Conservation (phyloP, 1,140 invertebrate species). For the Polypedilum pembai region DNA sequence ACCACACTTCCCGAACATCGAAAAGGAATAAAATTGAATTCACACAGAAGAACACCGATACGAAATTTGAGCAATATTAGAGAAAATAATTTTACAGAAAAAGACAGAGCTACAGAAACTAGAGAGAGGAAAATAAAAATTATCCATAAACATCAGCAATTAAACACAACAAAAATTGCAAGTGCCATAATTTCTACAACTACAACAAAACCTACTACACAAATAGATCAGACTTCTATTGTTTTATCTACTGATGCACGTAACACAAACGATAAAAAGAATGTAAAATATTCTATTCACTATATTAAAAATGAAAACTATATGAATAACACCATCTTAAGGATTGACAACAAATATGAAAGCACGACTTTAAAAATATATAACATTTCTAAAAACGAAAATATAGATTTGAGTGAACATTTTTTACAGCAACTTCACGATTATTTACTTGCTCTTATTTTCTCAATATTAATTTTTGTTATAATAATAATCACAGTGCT, state of each 20-base stretch:
- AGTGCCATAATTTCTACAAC: background rate
- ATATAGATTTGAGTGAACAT: no score
- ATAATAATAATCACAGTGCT: background rate
- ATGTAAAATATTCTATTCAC: no score
- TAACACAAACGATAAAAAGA: no score
- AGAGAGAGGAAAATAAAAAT: background rate
- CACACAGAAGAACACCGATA: background rate
- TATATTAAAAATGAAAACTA: no score
- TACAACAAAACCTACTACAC: background rate
- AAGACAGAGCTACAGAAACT: background rate
- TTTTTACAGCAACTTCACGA: no score
- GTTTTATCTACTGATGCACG: no score
- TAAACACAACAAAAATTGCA: background rate
- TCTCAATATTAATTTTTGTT: background rate
- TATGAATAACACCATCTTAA: no score
- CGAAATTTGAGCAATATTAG: background rate
- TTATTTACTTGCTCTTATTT: background rate
- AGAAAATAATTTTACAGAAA: background rate
- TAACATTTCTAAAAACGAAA: no score
- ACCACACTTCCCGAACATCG: background rate
- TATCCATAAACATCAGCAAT: background rate
- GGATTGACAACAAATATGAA: no score
- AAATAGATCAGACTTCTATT: no score
- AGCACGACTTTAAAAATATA: no score
- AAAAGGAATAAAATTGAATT: background rate